Base-by-base conservation (phyloP, 2,888 invertebrate genomes). In the Eupithecia vulgata region DNA sequence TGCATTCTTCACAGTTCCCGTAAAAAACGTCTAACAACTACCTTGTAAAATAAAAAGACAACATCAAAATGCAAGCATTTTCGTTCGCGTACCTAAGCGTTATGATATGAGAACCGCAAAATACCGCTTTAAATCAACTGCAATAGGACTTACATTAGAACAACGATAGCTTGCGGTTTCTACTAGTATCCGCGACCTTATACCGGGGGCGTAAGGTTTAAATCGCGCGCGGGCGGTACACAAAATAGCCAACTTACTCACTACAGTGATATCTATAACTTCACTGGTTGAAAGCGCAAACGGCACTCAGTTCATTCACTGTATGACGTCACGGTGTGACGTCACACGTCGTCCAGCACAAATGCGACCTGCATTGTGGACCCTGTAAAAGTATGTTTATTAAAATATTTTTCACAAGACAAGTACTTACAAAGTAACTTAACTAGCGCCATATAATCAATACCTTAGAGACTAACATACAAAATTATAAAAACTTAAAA, bases 361-460 rank as follows among this genome's bases (percentile, higher is more conserved):
- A 94, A 94, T 91, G 94, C 94, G 82, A 94, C 91, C 76, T 87
- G 93, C 94, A 94, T 94, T 91, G 93, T 92, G 92, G 92, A 89
- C 86, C 93, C 94, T 94, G 86, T 0, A 82, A 67, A 15, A n/a
- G n/a, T n/a, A n/a, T n/a, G n/a, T n/a, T n/a, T n/a, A n/a, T n/a
- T n/a, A n/a, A n/a, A n/a, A n/a, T n/a, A n/a, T n/a, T n/a, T n/a
- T n/a, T n/a, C n/a, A n/a, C n/a, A n/a, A n/a, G n/a, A n/a, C n/a
- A n/a, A n/a, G n/a, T n/a, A n/a, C n/a, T n/a, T n/a, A n/a, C n/a
- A n/a, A n/a, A n/a, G n/a, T n/a, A n/a, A n/a, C n/a, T n/a, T n/a
- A n/a, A n/a, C n/a, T n/a, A n/a, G n/a, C n/a, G n/a, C n/a, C n/a
- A n/a, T n/a, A n/a, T n/a, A n/a, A n/a, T n/a, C n/a, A n/a, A n/a